These are phyloP conservation scores for Clinocottus analis DNA, from an alignment of 2,113 vertebrate species.

Conservation along the genomic window DNA sequence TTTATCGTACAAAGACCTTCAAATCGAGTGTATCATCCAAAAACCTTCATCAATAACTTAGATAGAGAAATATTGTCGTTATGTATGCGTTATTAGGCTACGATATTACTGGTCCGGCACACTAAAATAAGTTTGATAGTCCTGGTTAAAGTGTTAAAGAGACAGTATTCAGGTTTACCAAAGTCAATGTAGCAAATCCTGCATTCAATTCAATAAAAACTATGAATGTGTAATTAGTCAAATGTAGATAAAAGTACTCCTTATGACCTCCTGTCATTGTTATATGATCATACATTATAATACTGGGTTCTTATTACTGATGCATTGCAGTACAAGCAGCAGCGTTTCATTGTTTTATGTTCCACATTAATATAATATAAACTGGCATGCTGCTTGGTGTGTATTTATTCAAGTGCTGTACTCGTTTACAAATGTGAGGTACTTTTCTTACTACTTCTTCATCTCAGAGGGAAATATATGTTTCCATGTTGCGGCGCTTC, in stretches of 20 bases:
- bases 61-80: too few species aligned
- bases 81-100: too few species aligned
- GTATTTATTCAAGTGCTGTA: neutral
- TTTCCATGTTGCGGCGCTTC: neutral
- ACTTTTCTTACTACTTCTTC: neutral
- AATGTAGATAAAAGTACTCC: neutral
- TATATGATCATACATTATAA: neutral
- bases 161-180: neutral
- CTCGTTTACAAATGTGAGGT: neutral
- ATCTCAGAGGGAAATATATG: neutral
- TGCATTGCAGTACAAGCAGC: neutral
- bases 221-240: neutral
- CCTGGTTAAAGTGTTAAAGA: too few species aligned
- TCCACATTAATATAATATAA: neutral
- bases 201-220: neutral
- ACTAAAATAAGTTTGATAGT: too few species aligned
- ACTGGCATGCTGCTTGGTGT: neutral
- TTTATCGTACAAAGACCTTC: too few species aligned
- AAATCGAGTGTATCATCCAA: too few species aligned
- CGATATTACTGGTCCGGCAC: too few species aligned
- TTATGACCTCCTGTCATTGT: neutral
- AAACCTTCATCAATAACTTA: too few species aligned
- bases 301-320: neutral
- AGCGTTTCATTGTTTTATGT: neutral
- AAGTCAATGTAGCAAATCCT: neutral